These are phyloP conservation scores for Puntigrus tetrazona DNA, from an alignment of 2,113 vertebrate species.

Conservation along the genomic window DNA sequence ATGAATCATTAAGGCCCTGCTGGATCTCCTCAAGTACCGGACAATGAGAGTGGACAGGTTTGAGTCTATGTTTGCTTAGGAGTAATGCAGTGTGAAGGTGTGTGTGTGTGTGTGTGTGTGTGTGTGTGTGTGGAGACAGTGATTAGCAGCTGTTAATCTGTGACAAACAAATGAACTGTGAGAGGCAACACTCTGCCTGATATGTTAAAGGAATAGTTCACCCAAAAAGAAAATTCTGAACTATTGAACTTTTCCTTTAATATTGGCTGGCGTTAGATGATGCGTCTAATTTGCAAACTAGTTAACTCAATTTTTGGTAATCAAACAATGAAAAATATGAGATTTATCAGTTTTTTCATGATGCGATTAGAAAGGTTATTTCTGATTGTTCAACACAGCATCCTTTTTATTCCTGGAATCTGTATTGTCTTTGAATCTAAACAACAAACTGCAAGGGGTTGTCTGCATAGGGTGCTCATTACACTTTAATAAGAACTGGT, in stretches of 20 bases:
- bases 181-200: not conserved
- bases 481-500: no score
- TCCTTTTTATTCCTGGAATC: not conserved
- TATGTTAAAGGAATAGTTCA: no score
- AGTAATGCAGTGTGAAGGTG: not conserved
- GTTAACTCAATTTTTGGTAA: not conserved
- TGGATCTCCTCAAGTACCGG: not conserved
- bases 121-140: not conserved
- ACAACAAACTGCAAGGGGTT: not conserved
- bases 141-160: not conserved
- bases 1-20: conserved; percentile 34
- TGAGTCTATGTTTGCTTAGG: conserved; percentile 13
- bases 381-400: not conserved
- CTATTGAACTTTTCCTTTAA: no score
- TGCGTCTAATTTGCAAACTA: not conserved
- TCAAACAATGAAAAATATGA: not conserved
- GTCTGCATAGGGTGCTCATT: not conserved
- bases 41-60: conserved; percentile 12
- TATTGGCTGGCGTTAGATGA: not conserved
- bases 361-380: no score
- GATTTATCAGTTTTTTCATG: not conserved
- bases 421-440: not conserved
- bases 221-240: no score
- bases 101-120: conserved; percentile 12
- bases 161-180: not conserved